These are phyloP conservation scores for Montipora sp. DNA, from an alignment of 64 coral and sea anemone genomes.

Conservation along the genomic window DNA sequence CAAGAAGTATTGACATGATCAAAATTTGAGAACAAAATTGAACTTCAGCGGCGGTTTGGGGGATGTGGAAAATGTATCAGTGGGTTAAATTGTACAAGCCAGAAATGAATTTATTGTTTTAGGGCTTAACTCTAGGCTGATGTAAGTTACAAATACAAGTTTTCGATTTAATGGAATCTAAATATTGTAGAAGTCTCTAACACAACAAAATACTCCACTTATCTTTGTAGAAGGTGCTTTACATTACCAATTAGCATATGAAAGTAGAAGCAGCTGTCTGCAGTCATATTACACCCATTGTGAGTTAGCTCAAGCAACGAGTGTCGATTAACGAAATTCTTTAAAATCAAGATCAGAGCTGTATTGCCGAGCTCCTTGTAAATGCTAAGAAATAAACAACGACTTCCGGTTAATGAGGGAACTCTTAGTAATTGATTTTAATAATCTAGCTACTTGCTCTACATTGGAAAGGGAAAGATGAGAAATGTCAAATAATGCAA, in stretches of 20 bases:
- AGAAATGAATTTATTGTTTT: too few species aligned
- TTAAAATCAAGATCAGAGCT: too few species aligned
- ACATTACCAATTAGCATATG: background rate
- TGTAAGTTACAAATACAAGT: background rate
- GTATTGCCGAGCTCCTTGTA: too few species aligned
- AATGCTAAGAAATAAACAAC: too few species aligned
- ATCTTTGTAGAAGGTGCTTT: background rate
- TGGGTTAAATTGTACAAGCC: too few species aligned
- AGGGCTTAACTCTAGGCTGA: too few species aligned
- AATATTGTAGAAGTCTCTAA: background rate
- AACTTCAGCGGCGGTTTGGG: too few species aligned
- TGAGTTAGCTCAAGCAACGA: background rate
- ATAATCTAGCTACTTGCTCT: background rate
- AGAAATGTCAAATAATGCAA: background rate
- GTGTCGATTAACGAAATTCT: too few species aligned
- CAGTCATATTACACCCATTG: background rate
- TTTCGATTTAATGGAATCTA: background rate
- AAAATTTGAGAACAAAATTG: too few species aligned
- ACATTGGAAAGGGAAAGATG: background rate
- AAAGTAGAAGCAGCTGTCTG: background rate
- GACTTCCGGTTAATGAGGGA: slow-evolving; percentile 1
- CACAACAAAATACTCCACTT: background rate
- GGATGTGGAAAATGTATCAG: too few species aligned
- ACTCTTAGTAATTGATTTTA: too few species aligned
- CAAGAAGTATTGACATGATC: too few species aligned